A percentile compares a stretch with the other conserved stretches of the same genome.
phyloP scores from a whole-genome alignment of 2,888 invertebrate species.

The Andrena camellia region DNA sequence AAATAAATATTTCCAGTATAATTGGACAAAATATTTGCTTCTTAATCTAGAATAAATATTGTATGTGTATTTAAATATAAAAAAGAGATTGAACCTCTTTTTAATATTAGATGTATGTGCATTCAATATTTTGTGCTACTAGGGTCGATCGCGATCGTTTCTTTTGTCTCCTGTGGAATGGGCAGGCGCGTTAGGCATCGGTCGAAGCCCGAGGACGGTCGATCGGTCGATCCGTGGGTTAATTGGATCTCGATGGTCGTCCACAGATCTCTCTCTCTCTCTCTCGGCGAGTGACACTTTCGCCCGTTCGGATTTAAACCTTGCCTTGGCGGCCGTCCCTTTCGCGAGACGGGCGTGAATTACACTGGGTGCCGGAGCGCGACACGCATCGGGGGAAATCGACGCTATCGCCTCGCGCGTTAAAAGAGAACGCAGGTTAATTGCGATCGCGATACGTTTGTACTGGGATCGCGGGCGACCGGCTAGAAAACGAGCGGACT shows the following conservation, averaged over 20 bases:
- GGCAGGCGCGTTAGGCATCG: background rate
- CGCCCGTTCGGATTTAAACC: constrained; percentile 21
- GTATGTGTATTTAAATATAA: no score
- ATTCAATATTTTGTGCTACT: no score
- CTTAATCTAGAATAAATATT: no score
- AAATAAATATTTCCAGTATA: no score
- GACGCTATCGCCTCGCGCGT: constrained; percentile 37
- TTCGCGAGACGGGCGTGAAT: constrained; percentile 57
- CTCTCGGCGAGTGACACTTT: constrained; percentile 34
- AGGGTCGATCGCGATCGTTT: background rate
- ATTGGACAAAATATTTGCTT: no score
- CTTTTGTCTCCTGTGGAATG: background rate
- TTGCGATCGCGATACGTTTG: constrained; percentile 68
- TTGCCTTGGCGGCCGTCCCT: constrained; percentile 5
- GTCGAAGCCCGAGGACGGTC: background rate
- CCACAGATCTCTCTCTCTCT: constrained; percentile 24
- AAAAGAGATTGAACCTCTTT: no score
- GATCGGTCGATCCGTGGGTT: constrained; percentile 25
- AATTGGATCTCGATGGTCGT: constrained; percentile 51
- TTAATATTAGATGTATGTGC: no score
- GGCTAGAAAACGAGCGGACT: constrained; percentile 47
- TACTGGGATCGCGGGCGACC: constrained; percentile 49
- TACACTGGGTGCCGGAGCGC: constrained; percentile 39
- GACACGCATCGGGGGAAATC: constrained; percentile 64
- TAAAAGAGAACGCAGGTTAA: constrained; percentile 58